A percentile compares a stretch with the other conserved stretches of the same genome.
Evolutionary conservation across 2,888 invertebrate genomes (phyloP).

Genomic region (Catocala sponsa): DNA sequence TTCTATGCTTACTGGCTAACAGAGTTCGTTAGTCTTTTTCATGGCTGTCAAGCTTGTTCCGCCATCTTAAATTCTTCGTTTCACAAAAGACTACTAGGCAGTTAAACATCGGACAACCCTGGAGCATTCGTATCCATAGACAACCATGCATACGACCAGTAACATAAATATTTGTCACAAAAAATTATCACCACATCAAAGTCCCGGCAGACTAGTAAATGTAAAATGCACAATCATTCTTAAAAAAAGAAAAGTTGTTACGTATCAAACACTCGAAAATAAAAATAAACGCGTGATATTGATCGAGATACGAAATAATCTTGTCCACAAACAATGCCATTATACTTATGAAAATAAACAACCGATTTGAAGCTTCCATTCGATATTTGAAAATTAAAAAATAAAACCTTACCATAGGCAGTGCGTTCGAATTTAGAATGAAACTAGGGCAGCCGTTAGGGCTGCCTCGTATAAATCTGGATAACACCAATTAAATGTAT

Average conservation of each 20-base stretch:
- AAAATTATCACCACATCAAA: constrained; percentile 54
- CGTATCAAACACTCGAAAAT: constrained; percentile 70
- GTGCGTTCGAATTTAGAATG: constrained; percentile 70
- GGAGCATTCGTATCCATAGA: constrained; percentile 14
- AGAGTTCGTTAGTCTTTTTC: too few relatives aligned
- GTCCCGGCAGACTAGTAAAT: constrained; percentile 42
- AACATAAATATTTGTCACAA: constrained; percentile 42
- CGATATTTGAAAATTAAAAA: constrained; percentile 72
- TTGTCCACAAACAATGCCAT: constrained; percentile 85
- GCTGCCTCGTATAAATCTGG: constrained; percentile 48
- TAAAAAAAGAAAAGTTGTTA: constrained; percentile 62
- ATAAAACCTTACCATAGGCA: constrained; percentile 72
- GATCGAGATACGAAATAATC: constrained; percentile 76
- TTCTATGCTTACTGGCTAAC: too few relatives aligned
- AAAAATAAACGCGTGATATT: constrained; percentile 63
- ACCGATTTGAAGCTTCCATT: constrained; percentile 68
- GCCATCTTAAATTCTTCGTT: too few relatives aligned
- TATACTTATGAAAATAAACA: constrained; percentile 80
- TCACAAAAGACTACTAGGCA: too few relatives aligned
- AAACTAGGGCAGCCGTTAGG: constrained; percentile 71
- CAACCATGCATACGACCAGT: constrained; percentile 8
- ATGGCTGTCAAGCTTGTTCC: too few relatives aligned
- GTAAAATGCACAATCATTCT: constrained; percentile 72
- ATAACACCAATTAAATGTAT: not conserved
- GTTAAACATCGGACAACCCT: not conserved